Evolutionary conservation across 2,888 invertebrate genomes (phyloP), one percentile per base, ranked within the genome.

Genomic region (Phyllotreta striolata): DNA sequence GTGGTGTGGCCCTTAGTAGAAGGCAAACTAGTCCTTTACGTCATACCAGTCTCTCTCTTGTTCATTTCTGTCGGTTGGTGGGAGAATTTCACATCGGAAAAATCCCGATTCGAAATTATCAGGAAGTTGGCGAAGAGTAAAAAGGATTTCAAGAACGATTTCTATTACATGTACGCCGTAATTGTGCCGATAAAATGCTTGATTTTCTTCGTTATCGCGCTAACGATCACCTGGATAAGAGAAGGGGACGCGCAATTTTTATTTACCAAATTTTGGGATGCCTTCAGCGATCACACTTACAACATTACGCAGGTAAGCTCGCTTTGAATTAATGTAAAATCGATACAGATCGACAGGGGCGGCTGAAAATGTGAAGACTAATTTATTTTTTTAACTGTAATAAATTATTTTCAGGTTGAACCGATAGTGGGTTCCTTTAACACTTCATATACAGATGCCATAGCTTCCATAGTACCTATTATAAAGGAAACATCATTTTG

Each of bases 11-110:
- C 91, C 0, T 75, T 89, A 7, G 74, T 87, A 38, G 82, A 86
- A 54, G 79, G 83, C 1, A 81, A 82, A 54, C 70, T 79, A 0
- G 77, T 81, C 1, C 77, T 88, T 7, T 91, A 89, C 87, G 77
- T 86, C 9, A 85, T 89, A 66, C 69, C 89, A 3, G 39, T 65
- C 9, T 86, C 90, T 2, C 83, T 91, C 55, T 72, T 90, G 37
- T 82, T 92, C 34, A 85, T 89, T 59, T 93, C 93, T 0, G 82
- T 88, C 49, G 89, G 91, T 14, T 95, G 93, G 92, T 94, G 93
- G 93, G 90, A 91, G 78, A 94, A 93, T 79, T 94, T 86, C 78
- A 84, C 91, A 4, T 85, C 85, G 14, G 76, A 78, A 67, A 73
- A 78, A 51, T 81, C 80, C 54, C 10, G 41, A 5, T 54, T 68